Base-by-base conservation (phyloP, 2,888 invertebrate species). In the Pollenia angustigena region DNA sequence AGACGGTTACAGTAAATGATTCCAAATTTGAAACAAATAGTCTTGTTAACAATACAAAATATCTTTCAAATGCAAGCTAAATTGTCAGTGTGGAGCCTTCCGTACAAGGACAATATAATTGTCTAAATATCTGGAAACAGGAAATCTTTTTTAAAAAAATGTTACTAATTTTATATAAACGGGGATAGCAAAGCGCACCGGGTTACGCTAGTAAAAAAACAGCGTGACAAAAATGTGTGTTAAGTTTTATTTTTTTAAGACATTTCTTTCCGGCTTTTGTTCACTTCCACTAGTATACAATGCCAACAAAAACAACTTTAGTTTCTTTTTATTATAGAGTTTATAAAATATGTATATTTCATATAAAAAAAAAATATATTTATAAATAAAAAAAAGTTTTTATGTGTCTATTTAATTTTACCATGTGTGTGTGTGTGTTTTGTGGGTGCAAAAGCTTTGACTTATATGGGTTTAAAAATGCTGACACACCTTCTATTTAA, bases 181-280 rank as follows among this genome's bases (percentile, higher is more conserved):
- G 32, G 4, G 32, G 32, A 32, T 32, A 32, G 32, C 32, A 32
- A 32, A 32, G 32, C 32, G 32, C 32, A 32, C 32, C 32, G 32
- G 32, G 32, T 32, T 32, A 32, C 0, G 32, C 32, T 4, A 12
- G 3, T 9, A 40, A 60, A n/a, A 78, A 64, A 56, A 64, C 40
- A 78, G 56, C 66, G 82, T 82, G 79, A 78, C 83, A 81, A 81
- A 85, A 85, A 80, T 72, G 54, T 82, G 64, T 86, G 69, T 83
- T 71, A 79, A 87, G 72, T 87, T 81, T 83, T 79, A 46, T 62
- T 64, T 62, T 62, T 75, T 75, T 54, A 58, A 62, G 48, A 40
- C 62, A 66, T 52, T 46, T 50, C 16, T 44, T 42, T 54, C 42
- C 40, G 32, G 50, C 18, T 74, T 23, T 56, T 54, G 74, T 79